A percentile compares a stretch with the other conserved stretches of the same genome.
phyloP scores from a whole-genome alignment of 2,888 invertebrate genomes.

The Eurytoma californica region DNA sequence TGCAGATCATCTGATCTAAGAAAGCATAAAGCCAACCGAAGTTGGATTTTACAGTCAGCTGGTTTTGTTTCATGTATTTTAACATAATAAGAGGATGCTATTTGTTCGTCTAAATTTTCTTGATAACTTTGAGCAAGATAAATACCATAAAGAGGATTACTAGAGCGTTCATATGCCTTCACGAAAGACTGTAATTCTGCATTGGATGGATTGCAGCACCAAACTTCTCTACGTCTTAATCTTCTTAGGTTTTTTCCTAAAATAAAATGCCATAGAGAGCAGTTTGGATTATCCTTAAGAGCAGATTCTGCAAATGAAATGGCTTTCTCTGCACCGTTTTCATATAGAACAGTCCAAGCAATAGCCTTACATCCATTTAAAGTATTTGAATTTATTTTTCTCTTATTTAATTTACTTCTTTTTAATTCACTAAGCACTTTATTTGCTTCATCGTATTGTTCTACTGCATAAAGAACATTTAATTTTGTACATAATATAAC shows the following conservation, averaged over 20 bases:
- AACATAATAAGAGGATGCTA: background rate
- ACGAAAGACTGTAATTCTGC: conserved; percentile 14
- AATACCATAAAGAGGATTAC: conserved; percentile 14
- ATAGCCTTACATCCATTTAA: conserved; percentile 23
- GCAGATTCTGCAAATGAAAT: conserved; percentile 1
- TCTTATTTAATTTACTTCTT: background rate
- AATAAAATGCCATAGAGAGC: conserved; percentile 26
- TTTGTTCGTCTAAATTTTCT: background rate
- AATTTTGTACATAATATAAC: conserved; percentile 21
- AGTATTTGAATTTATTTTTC: background rate
- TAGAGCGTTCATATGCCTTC: conserved; percentile 16
- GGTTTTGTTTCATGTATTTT: background rate
- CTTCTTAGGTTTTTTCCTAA: conserved; percentile 26
- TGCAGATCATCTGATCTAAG: background rate
- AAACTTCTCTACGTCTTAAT: background rate
- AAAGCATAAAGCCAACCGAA: conserved; percentile 18
- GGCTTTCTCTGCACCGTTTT: background rate
- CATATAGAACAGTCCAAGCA: background rate
- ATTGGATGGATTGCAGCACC: background rate
- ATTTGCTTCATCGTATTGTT: background rate
- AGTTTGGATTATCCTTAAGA: background rate
- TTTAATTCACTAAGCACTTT: background rate
- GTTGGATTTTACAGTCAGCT: background rate
- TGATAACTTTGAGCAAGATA: background rate
- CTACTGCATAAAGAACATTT: background rate